Evolutionary conservation across 2,888 invertebrate species (phyloP).

Genomic region (Eupithecia centaureata): DNA sequence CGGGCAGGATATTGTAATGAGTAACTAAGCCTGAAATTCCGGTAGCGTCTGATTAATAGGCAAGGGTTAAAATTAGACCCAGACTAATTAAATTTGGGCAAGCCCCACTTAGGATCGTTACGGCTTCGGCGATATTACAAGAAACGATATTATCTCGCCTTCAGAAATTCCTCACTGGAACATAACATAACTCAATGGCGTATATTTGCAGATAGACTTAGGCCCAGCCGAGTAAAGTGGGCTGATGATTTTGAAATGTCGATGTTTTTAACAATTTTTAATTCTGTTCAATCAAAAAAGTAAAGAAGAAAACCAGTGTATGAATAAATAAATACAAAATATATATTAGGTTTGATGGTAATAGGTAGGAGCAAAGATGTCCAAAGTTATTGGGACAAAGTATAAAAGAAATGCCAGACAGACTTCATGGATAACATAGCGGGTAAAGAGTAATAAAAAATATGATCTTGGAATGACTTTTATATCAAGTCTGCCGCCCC

Average conservation of each 20-base stretch:
- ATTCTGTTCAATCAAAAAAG: not conserved
- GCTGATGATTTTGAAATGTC: not conserved
- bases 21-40: not conserved
- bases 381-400: not conserved
- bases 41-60: not conserved
- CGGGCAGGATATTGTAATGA: not conserved
- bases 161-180: not conserved
- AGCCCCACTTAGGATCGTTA: not conserved
- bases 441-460: constrained; percentile 3
- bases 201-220: not conserved
- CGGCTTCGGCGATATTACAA: constrained; percentile 5
- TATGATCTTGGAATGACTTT: not conserved
- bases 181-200: not conserved
- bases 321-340: too few species aligned
- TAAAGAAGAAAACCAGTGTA: too few species aligned
- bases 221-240: not conserved
- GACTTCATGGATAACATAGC: not conserved
- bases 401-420: not conserved
- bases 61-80: constrained; percentile 6
- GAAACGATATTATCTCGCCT: not conserved
- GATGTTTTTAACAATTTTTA: not conserved
- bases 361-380: not conserved
- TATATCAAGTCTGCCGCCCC: not conserved
- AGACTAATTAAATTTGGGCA: constrained; percentile 3
- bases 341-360: not conserved